Base-by-base conservation (phyloP, 2,797 vertebrate genomes). In the Semaprochilodus insignis region DNA sequence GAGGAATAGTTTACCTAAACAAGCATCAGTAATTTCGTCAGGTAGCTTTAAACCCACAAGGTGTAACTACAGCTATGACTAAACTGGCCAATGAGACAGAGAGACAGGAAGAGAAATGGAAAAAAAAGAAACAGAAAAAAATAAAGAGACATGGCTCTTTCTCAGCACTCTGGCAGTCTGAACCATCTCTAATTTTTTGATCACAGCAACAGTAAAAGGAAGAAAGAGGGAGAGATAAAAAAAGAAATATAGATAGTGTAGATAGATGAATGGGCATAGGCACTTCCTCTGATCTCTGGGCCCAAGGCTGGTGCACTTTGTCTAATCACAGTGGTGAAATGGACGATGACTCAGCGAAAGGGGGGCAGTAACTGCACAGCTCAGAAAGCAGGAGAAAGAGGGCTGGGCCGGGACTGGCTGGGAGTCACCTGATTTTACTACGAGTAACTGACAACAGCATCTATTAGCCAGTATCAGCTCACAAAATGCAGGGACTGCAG, bases 281-380 rank as follows among this genome's bases (percentile, higher is more conserved):
- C 69, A 72, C 84, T 74, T 81, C 36, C 31, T 87, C 73, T 82
- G 73, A 27, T 82, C 77, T 82, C 77, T 74, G 82, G 40, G 55
- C 55, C 65, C 78, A 80, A 77, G 76, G 59, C 82, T 87, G 72
- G 31, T 82, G 84, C 84, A 81, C 86, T 88, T 78, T 85, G 80
- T 87, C 67, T 87, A 84, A 87, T 84, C 84, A 78, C 59, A 25
- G 54, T 65, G 63, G 85, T 83, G 60, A 86, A 81, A 81, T 73
- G 69, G 71, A 84, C 31, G 44, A 85, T 88, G 85, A 88, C 65
- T 88, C 85, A 81, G 83, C 78, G 6, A 71, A 83, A 77, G 81
- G 11, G 71, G 25, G 11, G 11, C 62, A 59, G 31, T 57, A 52
- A 84, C 67, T 70, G 77, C 80, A 85, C 76, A 83, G 48, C 67